These are phyloP conservation scores for Agrochola macilenta DNA, from an alignment of 2,888 invertebrate genomes.

Conservation along the genomic window DNA sequence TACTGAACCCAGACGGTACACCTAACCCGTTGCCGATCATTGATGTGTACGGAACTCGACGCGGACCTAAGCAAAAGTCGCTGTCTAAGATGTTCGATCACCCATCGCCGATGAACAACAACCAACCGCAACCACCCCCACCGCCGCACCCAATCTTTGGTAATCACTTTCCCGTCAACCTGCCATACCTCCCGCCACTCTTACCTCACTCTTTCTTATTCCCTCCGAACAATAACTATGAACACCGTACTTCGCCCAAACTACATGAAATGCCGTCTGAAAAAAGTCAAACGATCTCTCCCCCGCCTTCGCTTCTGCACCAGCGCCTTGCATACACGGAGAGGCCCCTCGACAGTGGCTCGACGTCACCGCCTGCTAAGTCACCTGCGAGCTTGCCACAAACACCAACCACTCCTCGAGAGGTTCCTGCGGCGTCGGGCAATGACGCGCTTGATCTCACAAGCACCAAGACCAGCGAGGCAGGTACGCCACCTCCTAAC, in stretches of 20 bases:
- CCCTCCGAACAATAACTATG: constrained; percentile 87
- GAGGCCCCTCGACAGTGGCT: constrained; percentile 69
- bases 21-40: constrained; percentile 97
- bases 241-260: constrained; percentile 80
- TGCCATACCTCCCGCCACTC: constrained; percentile 87
- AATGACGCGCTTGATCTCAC: constrained; percentile 91
- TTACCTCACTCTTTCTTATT: constrained; percentile 87
- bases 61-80: constrained; percentile 94
- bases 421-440: constrained; percentile 71
- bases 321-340: constrained; percentile 83
- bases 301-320: constrained; percentile 83
- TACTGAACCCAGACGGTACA: constrained; percentile 96
- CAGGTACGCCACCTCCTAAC: constrained; percentile 80
- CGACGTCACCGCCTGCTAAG: constrained; percentile 74
- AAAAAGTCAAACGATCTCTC: constrained; percentile 73
- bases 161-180: constrained; percentile 85
- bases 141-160: constrained; percentile 85
- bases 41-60: constrained; percentile 96
- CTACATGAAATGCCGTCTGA: constrained; percentile 74
- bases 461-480: constrained; percentile 87
- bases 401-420: constrained; percentile 77
- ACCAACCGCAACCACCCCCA: constrained; percentile 75
- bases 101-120: constrained; percentile 73
- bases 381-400: constrained; percentile 77
- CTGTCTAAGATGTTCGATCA: constrained; percentile 84